Conservation (phyloP, 2,113 vertebrate species). For the Lophura nycthemera region DNA sequence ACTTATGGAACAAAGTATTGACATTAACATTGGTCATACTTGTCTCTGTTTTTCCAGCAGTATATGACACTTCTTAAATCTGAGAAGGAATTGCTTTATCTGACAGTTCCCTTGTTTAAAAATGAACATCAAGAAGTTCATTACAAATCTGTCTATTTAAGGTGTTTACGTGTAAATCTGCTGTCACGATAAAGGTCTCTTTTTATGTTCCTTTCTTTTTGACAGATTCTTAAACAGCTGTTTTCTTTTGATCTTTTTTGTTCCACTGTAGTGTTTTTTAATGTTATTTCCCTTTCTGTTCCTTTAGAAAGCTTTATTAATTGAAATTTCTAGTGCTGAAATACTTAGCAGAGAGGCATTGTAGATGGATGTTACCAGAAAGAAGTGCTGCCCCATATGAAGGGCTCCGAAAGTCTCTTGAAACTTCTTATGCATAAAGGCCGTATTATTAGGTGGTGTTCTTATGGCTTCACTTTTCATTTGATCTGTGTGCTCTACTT, state of each 20-base stretch:
- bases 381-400: neutral
- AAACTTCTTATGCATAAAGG: neutral
- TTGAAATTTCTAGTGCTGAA: neutral
- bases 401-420: neutral
- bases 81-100: neutral
- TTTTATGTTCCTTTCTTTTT: neutral
- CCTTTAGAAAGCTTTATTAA: neutral
- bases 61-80: neutral
- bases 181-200: constrained; percentile 1
- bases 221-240: neutral
- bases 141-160: constrained; percentile 3
- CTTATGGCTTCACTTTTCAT: neutral
- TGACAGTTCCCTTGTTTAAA: neutral
- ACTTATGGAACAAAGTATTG: neutral
- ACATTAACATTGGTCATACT: neutral
- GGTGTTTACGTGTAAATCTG: neutral
- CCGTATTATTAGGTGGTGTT: neutral
- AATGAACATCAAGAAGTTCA: constrained; percentile 8
- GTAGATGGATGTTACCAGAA: neutral
- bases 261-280: neutral
- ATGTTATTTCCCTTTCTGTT: neutral
- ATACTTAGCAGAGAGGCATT: neutral
- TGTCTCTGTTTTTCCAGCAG: neutral
- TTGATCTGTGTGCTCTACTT: neutral
- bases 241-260: neutral